Evolutionary conservation across 2,797 vertebrate genomes (phyloP).

Genomic region (Oreochromis mossambicus): DNA sequence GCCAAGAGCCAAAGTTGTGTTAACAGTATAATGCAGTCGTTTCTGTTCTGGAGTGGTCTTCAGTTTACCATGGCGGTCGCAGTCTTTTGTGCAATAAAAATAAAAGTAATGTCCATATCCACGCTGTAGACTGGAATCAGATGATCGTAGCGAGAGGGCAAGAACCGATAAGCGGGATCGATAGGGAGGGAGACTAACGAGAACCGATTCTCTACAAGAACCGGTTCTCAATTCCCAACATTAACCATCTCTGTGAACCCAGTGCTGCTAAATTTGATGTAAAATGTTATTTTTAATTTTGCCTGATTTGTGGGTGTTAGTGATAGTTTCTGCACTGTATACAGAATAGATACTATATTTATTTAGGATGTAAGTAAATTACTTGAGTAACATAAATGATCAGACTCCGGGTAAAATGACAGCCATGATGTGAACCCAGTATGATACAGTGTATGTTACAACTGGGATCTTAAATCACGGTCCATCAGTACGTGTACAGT

Average conservation of each 20-base stretch:
- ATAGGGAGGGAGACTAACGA: not conserved
- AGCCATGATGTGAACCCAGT: not conserved
- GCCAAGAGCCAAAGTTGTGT: not conserved
- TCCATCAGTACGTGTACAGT: not conserved
- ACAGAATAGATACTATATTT: not conserved
- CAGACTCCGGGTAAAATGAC: rapidly evolving
- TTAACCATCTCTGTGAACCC: not conserved
- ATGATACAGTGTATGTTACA: not conserved
- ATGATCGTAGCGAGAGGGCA: not conserved
- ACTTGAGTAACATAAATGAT: not conserved
- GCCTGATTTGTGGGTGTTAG: not conserved
- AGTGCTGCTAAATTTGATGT: not conserved
- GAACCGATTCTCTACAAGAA: not conserved
- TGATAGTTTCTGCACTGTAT: rapidly evolving
- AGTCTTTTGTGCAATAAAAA: not conserved
- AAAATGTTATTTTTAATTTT: not conserved
- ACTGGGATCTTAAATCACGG: not conserved
- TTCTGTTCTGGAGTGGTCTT: not conserved
- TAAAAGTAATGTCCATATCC: not conserved
- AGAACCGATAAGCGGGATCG: rapidly evolving
- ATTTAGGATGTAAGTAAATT: not conserved
- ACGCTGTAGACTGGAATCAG: not conserved
- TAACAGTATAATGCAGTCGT: rapidly evolving
- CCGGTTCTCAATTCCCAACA: not conserved
- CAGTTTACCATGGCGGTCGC: not conserved